Base-by-base conservation (phyloP, 2,888 invertebrate species). In the Linnaemya vulpina region DNA sequence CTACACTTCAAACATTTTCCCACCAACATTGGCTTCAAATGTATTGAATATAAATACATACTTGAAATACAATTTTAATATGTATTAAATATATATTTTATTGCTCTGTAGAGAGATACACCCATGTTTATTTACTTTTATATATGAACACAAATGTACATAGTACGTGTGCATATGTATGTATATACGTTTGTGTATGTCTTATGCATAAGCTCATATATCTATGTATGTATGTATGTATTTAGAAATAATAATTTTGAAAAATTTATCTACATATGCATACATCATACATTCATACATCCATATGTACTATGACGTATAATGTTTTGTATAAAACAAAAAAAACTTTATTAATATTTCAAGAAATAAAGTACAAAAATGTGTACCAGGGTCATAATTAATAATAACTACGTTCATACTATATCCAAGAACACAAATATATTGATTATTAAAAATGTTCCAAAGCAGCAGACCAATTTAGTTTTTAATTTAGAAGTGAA, bases 351-450 rank as follows among this genome's bases (percentile, higher is more conserved):
- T 78, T 43, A 60, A 77, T 68, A 77, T 49, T 58, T 49, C 30
- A 68, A 63, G 11, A 5, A 53, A 58, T 15, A 76, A 67, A 62
- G 20, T 73, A 20, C 35, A 46, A 7, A 49, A 15, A 13, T 49
- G 15, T 67, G 40, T 58, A 74, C 67, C 74, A 68, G 74, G 80
- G 80, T 67, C 80, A 67, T 67, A 80, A 80, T 67, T 73, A 67
- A 58, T 73, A 73, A 65, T 17, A 55, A 63, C 22, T 40, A 46
- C 43, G 30, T 35, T 70, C 20, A n/a, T 58, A 67, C 20, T n/a
- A n/a, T n/a, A 60, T 43, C 30, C 40, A 67, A 74, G 40, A 74
- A 67, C 60, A 67, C 40, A 20, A 30, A 74, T 58, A 55, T 80
- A 74, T 80, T 68, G 73, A 67, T 67, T 80, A 71, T 20, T 43